Evolutionary conservation across 2,888 invertebrate genomes (phyloP), one percentile per base, ranked within the genome.

Genomic region (Mesochorus sp.): DNA sequence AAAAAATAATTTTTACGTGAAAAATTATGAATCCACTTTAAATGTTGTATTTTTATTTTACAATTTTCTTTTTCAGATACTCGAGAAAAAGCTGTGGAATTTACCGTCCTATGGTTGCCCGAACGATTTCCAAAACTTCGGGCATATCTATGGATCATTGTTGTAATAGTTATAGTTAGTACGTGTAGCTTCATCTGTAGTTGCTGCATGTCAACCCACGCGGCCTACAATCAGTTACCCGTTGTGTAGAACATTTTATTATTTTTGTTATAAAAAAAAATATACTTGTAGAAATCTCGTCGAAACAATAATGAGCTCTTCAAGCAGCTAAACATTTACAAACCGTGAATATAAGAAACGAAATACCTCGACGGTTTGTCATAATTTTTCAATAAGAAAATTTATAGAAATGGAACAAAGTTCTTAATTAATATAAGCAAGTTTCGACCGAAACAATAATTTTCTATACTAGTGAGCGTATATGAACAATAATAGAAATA

Each of bases 61-160:
- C 81, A 59, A 1, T 31, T 19, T 87, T 84, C 83, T 83, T 82
- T 94, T 93, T 62, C 92, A 95, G 95, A 95, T 88, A 92, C 92
- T 81, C 91, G 91, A 88, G 92, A 92, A 78, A 92, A 92, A 81
- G 90, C 91, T 31, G 83, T 95, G 82, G 92, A 92, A 62, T 96
- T 96, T 90, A 94, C 95, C n/a, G 94, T 96, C 34, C 92, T 96
- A 71, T 96, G 96, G 96, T 93, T 95, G 37, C 95, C 96, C 59
- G 92, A 92, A 79, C 92, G 97, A 85, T 96, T 96, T 86, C 91
- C 92, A 0, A 93, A 94, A 85, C 91, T 96, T 17, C 90, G 88
- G 64, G 86, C 92, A 55, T 95, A 95, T 83, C 80, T 93, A 61
- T 85, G 89, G 2, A 84, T 93, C 42, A 82, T 90, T 70, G 77